phyloP scores from a whole-genome alignment of 2,797 vertebrate species.

The Adrianichthys oophorus region DNA sequence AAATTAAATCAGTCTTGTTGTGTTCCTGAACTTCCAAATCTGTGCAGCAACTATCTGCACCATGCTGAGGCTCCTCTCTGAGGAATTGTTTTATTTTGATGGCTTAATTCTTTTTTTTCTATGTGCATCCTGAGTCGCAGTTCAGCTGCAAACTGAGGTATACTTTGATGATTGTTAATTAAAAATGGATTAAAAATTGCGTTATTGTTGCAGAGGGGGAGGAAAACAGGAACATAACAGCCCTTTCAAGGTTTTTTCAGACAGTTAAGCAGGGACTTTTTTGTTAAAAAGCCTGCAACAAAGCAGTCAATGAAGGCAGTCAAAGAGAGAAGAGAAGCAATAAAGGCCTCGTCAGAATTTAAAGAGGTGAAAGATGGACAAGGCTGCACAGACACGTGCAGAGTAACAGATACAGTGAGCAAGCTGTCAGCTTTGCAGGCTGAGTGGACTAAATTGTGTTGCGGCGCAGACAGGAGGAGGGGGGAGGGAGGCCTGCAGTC shows the following conservation, averaged over 20 bases:
- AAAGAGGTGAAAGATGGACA: slow-evolving; percentile 7
- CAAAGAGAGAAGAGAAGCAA: slow-evolving; percentile 24
- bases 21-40: background rate
- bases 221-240: slow-evolving; percentile 10
- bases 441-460: slow-evolving; percentile 42
- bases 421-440: slow-evolving; percentile 28
- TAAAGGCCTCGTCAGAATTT: slow-evolving; percentile 24
- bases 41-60: background rate
- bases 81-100: slow-evolving; percentile 1
- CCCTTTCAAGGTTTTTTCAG: background rate
- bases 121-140: background rate
- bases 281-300: slow-evolving; percentile 25
- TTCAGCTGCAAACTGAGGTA: background rate
- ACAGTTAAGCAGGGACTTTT: background rate
- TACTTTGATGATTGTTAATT: slow-evolving; percentile 12
- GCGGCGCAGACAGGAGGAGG: slow-evolving; percentile 13
- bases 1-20: background rate
- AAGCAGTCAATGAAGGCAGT: slow-evolving; percentile 28
- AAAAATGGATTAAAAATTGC: slow-evolving; percentile 15
- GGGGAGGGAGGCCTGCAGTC: slow-evolving; percentile 3
- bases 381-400: background rate
- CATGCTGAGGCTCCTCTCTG: background rate
- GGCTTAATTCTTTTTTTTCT: background rate
- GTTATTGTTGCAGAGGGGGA: slow-evolving; percentile 5
- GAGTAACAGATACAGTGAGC: slow-evolving; percentile 13